Base-by-base conservation (phyloP, 2,888 invertebrate genomes). In the Hydraecia micacea region DNA sequence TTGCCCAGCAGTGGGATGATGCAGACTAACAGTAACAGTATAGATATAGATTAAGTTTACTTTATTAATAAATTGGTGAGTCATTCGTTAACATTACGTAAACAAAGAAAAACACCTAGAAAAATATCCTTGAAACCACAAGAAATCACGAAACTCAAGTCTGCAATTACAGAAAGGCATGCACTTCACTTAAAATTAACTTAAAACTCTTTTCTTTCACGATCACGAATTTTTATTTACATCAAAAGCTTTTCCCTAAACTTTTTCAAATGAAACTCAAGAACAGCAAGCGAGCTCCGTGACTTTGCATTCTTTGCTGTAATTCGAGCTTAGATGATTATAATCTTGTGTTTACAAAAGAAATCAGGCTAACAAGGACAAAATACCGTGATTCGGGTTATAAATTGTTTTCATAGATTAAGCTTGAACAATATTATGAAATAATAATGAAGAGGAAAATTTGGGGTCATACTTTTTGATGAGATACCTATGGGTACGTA, bases 231-330 rank as follows among this genome's bases (percentile, higher is more conserved):
- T 75, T 82, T 75, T 62, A 46, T 76, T 82, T 55, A 82, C 76
- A 67, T 60, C 28, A 42, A 79, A 81, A 66, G 49, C 46, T 36
- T 32, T n/a, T 60, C 4, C 18, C 1, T 32, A 42, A 75, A 62
- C 42, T 82, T 81, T 67, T 15, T 75, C 25, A 62, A 76, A 75
- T 72, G 42, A 74, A 69, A 85, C 71, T 65, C 18, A 46, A 76
- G 46, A 60, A 55, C 62, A 39, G 66, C 81, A 74, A 77, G 55
- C 72, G 25, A 13, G 3, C 73, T 72, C 71, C 87, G 86, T 87
- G 85, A 87, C 87, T 87, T 73, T 39, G 85, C 87, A 82, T 82
- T 80, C 72, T 76, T 79, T 13, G 18, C 8, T 69, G 86, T 87
- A 78, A 86, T 80, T 77, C n/a, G 77, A 87, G 77, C 79, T 65